Conservation (phyloP, 92 coral and sea anemone genomes). For the Epizoanthus illoricatus region DNA sequence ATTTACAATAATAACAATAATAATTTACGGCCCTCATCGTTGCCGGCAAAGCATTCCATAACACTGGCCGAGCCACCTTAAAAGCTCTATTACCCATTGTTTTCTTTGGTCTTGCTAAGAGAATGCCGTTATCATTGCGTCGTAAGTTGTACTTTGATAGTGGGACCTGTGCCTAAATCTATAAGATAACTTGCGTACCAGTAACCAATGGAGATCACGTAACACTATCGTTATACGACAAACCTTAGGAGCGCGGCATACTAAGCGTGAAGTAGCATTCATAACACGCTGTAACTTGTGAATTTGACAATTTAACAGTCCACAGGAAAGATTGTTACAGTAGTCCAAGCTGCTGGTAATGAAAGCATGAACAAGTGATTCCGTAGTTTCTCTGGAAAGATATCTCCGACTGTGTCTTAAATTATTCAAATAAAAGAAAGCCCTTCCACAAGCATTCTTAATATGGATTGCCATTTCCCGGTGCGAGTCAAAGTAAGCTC, state of each 20-base stretch:
- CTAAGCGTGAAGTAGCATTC: conserved; percentile 2
- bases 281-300: not conserved
- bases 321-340: conserved; percentile 16
- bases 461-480: conserved; percentile 28
- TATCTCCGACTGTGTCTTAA: too few relatives aligned
- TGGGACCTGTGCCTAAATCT: too few relatives aligned
- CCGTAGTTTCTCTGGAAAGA: too few relatives aligned
- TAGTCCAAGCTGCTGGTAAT: not conserved
- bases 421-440: not conserved
- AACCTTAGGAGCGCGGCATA: not conserved
- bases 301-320: not conserved
- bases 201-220: not conserved
- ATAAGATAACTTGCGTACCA: not conserved
- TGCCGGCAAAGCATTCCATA: too few relatives aligned
- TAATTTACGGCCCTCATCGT: too few relatives aligned
- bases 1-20: too few relatives aligned
- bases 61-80: too few relatives aligned
- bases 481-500: conserved; percentile 27
- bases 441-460: not conserved
- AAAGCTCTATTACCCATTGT: too few relatives aligned
- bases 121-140: too few relatives aligned
- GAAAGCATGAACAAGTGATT: not conserved
- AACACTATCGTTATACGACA: conserved; percentile 3
- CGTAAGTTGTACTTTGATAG: too few relatives aligned
- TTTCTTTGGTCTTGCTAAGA: too few relatives aligned